phyloP scores from a whole-genome alignment of 2,888 invertebrate genomes.

The Lissonota sp. region DNA sequence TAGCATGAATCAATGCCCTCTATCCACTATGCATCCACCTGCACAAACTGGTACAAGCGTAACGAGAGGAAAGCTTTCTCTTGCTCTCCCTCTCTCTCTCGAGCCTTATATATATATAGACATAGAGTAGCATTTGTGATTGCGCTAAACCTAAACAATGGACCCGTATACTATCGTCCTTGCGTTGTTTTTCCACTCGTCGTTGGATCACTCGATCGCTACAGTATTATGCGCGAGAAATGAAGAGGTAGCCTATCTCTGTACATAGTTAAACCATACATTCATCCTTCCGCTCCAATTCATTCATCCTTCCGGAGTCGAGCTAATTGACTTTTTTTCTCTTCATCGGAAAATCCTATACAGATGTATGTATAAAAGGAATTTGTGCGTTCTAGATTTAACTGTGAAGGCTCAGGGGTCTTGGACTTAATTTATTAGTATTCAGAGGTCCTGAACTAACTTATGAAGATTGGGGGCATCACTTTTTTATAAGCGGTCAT shows the following conservation, averaged over 20 bases:
- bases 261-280: conserved; percentile 7
- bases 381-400: no score
- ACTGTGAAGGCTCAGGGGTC: no score
- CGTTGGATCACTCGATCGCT: conserved; percentile 52
- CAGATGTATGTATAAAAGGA: neutral
- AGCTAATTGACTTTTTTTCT: conserved; percentile 72
- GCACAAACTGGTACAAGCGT: conserved; percentile 11
- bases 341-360: conserved; percentile 38
- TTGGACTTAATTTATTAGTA: no score
- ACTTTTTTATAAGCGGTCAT: no score
- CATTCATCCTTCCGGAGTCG: conserved; percentile 70
- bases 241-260: conserved; percentile 30
- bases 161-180: conserved; percentile 53
- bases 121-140: conserved; percentile 71
- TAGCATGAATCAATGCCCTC: conserved; percentile 38
- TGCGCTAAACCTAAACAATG: conserved; percentile 78
- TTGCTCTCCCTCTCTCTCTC: conserved; percentile 24
- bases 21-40: conserved; percentile 25
- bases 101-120: conserved; percentile 55
- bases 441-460: no score
- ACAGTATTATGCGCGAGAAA: conserved; percentile 59
- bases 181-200: conserved; percentile 54
- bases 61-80: conserved; percentile 13
- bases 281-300: conserved; percentile 72
- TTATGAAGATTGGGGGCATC: no score